A percentile compares a stretch with the other conserved stretches of the same genome.
phyloP scores from a whole-genome alignment of 2,888 invertebrate genomes.

The Digitonthophagus gazella region DNA sequence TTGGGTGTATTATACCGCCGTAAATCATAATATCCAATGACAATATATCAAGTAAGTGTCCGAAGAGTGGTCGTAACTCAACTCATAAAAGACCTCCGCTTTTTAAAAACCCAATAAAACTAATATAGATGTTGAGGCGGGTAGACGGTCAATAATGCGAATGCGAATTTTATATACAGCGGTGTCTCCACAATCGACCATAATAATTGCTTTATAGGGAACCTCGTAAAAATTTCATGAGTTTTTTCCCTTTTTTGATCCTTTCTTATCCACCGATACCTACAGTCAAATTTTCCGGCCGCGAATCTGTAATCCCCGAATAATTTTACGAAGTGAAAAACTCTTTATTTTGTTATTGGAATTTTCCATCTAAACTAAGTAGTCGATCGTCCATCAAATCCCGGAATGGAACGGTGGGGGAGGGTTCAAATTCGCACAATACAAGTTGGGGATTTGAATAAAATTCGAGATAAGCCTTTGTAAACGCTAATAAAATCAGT shows the following conservation, averaged over 20 bases:
- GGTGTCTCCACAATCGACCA: background rate
- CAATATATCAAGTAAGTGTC: background rate
- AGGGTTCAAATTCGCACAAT: conserved; percentile 14
- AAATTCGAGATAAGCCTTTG: conserved; percentile 17
- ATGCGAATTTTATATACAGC: background rate
- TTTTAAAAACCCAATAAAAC: background rate
- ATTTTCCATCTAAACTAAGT: too few species aligned
- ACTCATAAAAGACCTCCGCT: background rate
- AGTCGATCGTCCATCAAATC: background rate
- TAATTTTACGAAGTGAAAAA: background rate
- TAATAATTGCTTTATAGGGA: background rate
- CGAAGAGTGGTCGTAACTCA: background rate
- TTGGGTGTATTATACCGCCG: background rate
- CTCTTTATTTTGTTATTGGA: background rate
- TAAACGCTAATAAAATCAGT: conserved; percentile 16
- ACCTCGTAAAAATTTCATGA: background rate
- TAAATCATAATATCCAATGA: background rate
- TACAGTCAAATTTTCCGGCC: background rate
- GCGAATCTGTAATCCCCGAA: too few species aligned
- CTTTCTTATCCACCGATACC: background rate
- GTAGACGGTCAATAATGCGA: background rate
- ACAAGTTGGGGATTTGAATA: conserved; percentile 10
- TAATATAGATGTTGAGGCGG: background rate
- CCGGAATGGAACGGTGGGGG: background rate
- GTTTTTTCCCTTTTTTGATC: background rate